These are phyloP conservation scores for Lithobates pipiens DNA, from an alignment of 2,797 vertebrate genomes.

Conservation along the genomic window DNA sequence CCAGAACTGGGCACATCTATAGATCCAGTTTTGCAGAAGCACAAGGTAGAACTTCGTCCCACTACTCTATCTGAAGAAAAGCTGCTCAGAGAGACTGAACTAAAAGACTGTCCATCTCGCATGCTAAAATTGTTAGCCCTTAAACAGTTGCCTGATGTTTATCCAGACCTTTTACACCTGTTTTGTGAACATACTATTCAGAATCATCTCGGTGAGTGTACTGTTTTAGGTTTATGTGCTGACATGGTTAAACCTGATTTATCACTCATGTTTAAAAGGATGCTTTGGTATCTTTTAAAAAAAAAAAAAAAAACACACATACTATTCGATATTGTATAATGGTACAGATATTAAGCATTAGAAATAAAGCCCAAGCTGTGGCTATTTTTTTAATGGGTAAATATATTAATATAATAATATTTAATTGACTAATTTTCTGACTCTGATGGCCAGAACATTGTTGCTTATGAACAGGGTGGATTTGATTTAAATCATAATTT, in stretches of 20 bases:
- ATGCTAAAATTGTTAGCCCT: conserved; percentile 91
- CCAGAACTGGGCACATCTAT: conserved; percentile 78
- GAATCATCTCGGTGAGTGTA: conserved; percentile 88
- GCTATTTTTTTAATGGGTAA: too few relatives aligned
- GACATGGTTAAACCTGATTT: background rate
- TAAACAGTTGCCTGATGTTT: conserved; percentile 90
- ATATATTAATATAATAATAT: too few relatives aligned
- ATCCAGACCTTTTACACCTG: conserved; percentile 87
- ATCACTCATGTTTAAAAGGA: background rate
- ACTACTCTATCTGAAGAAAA: conserved; percentile 95
- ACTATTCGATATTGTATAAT: background rate
- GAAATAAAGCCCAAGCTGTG: too few relatives aligned
- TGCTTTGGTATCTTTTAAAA: background rate
- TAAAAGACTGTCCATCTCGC: conserved; percentile 87
- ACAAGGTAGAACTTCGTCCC: conserved; percentile 90
- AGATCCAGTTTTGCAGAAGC: conserved; percentile 92
- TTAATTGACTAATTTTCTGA: too few relatives aligned
- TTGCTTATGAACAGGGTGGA: too few relatives aligned
- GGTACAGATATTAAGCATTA: too few relatives aligned
- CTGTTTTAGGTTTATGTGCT: background rate
- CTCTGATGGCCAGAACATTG: too few relatives aligned
- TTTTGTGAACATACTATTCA: conserved; percentile 83
- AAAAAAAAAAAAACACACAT: background rate
- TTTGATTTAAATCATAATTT: too few relatives aligned
- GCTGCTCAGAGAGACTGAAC: conserved; percentile 84